Percentiles rank a stretch among this genome's conserved stretches.
Conservation (phyloP, 2,797 vertebrate genomes). For the Bovichtus variegatus region DNA sequence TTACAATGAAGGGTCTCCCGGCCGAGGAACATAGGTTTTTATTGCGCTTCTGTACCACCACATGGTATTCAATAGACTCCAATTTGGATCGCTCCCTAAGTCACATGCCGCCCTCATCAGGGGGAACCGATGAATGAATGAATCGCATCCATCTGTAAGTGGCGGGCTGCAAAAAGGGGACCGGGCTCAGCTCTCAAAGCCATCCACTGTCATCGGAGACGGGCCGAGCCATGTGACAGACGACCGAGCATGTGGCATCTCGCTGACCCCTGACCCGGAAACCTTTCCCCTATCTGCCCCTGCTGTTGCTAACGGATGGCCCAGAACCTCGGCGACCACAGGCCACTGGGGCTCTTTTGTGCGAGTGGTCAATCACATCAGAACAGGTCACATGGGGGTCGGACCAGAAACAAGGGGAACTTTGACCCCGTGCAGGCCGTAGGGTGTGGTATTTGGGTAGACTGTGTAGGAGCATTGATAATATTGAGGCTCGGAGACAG, state of each 20-base stretch:
- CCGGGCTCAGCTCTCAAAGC: constrained; percentile 57
- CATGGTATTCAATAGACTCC: constrained; percentile 32
- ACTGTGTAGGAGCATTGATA: constrained; percentile 55
- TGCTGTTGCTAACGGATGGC: constrained; percentile 70
- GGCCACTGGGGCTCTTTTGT: constrained; percentile 75
- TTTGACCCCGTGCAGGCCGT: constrained; percentile 65
- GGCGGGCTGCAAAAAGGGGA: constrained; percentile 11
- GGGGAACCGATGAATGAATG: constrained; percentile 58
- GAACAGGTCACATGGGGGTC: constrained; percentile 63
- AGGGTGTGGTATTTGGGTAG: constrained; percentile 58
- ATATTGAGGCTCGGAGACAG: constrained; percentile 37
- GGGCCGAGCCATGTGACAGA: constrained; percentile 70
- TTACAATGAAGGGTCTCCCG: background rate
- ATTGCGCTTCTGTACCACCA: background rate
- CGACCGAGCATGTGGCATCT: constrained; percentile 82
- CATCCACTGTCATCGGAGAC: constrained; percentile 72
- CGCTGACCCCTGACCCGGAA: constrained; percentile 74
- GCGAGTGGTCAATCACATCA: constrained; percentile 68
- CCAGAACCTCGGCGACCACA: constrained; percentile 45
- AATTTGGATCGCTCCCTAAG: constrained; percentile 11
- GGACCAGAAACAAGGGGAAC: constrained; percentile 73
- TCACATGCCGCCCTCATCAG: constrained; percentile 44
- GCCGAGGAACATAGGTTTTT: background rate
- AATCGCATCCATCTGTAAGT: constrained; percentile 50
- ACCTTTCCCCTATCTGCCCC: constrained; percentile 67